Evolutionary conservation across 1,140 invertebrate genomes (phyloP).

Genomic region (Bathynomus jamesi): DNA sequence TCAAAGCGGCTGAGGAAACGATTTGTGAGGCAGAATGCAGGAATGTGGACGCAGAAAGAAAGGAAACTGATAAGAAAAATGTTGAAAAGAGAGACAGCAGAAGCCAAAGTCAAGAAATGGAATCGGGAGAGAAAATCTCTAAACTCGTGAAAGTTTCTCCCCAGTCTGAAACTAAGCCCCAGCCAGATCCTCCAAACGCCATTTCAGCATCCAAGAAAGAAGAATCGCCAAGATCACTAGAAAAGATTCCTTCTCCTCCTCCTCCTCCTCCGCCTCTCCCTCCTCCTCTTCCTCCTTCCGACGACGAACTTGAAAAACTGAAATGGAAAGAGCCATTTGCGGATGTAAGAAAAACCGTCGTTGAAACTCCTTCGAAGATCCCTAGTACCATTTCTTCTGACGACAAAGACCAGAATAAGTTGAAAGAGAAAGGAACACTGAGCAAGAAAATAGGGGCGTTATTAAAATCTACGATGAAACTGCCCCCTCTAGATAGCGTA

Average conservation of each 20-base stretch:
- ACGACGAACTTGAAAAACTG: no score
- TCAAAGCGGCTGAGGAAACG: no score
- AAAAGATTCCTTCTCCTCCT: not conserved
- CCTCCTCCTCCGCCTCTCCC: no score
- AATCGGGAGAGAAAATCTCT: not conserved
- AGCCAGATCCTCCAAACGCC: not conserved
- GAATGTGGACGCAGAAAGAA: not conserved
- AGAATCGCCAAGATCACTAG: not conserved
- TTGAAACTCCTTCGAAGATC: no score
- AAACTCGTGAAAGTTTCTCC: no score
- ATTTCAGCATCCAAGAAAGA: not conserved
- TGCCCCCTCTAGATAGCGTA: no score
- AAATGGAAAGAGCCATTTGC: no score
- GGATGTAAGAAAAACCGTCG: no score
- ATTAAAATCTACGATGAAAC: not conserved
- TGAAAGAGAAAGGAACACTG: not conserved
- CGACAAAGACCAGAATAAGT: not conserved
- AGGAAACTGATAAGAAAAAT: not conserved
- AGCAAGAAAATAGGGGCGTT: not conserved
- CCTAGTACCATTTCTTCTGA: no score
- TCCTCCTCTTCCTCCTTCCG: no score
- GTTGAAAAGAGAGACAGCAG: not conserved
- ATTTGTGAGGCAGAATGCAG: no score
- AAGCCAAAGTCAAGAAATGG: not conserved
- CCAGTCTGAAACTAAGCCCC: no score